Evolutionary conservation across 2,113 vertebrate species (phyloP), one percentile per base, ranked within the genome.

Genomic region (Cichladusa arquata): DNA sequence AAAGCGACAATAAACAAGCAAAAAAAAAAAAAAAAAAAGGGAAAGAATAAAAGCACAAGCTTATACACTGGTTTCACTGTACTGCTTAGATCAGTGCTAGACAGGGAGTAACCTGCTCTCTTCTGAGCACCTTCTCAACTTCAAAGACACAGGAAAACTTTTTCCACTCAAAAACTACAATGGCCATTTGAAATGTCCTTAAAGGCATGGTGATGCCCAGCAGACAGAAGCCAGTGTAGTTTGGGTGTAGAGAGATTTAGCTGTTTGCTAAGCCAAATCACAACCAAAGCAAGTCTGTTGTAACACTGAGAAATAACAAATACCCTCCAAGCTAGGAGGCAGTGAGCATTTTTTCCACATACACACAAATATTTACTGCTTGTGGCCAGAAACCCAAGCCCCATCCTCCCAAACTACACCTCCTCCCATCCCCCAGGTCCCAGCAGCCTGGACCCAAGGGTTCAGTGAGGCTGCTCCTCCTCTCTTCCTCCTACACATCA

Each of bases 401-500:
- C 23, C 1, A 24, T 20, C 48, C 19, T 36, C 50, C 28, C 53
- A 57, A n/a, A 42, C 16, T 18, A 12, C 5, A 12, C 8, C 20
- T 66, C 48, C 64, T 61, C 36, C 72, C 24, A 22, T n/a, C 10
- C 38, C 8, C 48, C 8, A 4, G 12, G 22, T 33, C 51, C 24
- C 36, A 53, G 61, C 25, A 83, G 53, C 40, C 53, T 48, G 19
- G 53, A 53, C 28, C 58, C 19, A 25, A 14, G 16, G 85, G 60
- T 53, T 50, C 0, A 0, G 9, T 3, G 23, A 36, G 58, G 56
- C 22, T 19, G 45, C 19, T 61, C 56, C 53, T 82, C 57, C 25
- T 29, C 47, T 40, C 61, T 13, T 5, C 25, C 23, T 74, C 40
- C 45, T 17, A 5, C 0, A 0, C 38, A 6, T 65, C 67, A 5